These are phyloP conservation scores for Eumacrocentrus americanus DNA, from an alignment of 2,888 invertebrate genomes.

Conservation along the genomic window DNA sequence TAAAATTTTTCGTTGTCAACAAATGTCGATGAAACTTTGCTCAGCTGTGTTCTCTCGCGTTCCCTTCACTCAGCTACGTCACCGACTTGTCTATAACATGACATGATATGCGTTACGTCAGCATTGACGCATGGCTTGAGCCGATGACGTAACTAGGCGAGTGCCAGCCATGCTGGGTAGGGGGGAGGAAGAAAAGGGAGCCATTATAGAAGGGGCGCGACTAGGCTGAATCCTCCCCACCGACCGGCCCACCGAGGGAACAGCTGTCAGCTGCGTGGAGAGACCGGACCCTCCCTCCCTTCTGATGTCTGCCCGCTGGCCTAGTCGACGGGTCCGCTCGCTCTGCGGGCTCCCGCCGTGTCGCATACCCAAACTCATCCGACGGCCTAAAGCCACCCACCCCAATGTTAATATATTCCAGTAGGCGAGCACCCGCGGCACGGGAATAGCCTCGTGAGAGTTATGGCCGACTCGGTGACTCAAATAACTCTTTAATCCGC, in stretches of 20 bases:
- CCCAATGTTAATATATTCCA: constrained; percentile 60
- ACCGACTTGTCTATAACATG: constrained; percentile 10
- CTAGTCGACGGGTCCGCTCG: constrained; percentile 28
- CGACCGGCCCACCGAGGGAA: constrained; percentile 61
- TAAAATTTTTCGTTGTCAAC: too few species aligned
- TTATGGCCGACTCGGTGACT: constrained; percentile 61
- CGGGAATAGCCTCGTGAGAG: constrained; percentile 59
- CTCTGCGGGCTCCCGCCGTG: constrained; percentile 34
- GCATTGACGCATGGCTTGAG: constrained; percentile 25
- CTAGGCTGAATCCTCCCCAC: constrained; percentile 62
- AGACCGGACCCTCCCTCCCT: constrained; percentile 37
- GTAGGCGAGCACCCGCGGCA: constrained; percentile 54
- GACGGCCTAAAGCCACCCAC: constrained; percentile 52
- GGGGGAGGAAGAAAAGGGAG: constrained; percentile 62
- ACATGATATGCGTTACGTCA: constrained; percentile 30
- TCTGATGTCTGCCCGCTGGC: constrained; percentile 34
- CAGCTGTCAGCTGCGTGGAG: constrained; percentile 61
- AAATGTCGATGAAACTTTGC: too few species aligned
- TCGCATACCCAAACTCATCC: constrained; percentile 44
- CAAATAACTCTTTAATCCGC: constrained; percentile 62
- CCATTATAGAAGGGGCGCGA: constrained; percentile 63
- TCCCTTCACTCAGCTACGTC: constrained; percentile 5
- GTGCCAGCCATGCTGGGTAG: constrained; percentile 60
- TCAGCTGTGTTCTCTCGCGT: too few species aligned
- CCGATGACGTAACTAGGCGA: constrained; percentile 38